These are phyloP conservation scores for Leptoclinus maculatus DNA, from an alignment of 2,797 vertebrate genomes.

Conservation along the genomic window DNA sequence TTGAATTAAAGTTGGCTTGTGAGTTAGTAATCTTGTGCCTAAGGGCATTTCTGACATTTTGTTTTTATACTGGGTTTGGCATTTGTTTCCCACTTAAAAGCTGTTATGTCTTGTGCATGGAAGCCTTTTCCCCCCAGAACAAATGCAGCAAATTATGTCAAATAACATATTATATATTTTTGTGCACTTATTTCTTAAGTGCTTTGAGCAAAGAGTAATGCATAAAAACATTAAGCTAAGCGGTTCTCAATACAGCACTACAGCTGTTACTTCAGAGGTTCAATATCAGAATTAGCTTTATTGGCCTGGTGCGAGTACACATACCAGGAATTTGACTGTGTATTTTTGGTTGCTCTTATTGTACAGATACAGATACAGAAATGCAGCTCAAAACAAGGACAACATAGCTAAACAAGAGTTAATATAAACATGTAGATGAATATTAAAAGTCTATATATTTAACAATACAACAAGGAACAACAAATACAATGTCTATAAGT, in stretches of 20 bases:
- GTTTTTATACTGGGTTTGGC: background rate
- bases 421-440: too few species aligned
- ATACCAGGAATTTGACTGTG: too few species aligned
- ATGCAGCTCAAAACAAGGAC: too few species aligned
- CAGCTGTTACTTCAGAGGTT: background rate
- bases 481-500: too few species aligned
- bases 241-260: background rate
- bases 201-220: background rate
- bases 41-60: background rate
- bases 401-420: too few species aligned
- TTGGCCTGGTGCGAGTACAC: too few species aligned
- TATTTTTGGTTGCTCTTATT: too few species aligned
- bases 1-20: background rate
- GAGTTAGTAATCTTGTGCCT: background rate
- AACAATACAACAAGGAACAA: too few species aligned
- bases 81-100: background rate
- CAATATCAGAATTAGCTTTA: too few species aligned
- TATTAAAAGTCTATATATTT: too few species aligned
- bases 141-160: background rate
- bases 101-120: background rate
- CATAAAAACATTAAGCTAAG: background rate
- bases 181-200: background rate
- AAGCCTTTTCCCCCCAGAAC: background rate
- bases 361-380: too few species aligned
- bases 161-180: background rate